phyloP scores from a whole-genome alignment of 2,888 invertebrate species.

The Melieria picta region DNA sequence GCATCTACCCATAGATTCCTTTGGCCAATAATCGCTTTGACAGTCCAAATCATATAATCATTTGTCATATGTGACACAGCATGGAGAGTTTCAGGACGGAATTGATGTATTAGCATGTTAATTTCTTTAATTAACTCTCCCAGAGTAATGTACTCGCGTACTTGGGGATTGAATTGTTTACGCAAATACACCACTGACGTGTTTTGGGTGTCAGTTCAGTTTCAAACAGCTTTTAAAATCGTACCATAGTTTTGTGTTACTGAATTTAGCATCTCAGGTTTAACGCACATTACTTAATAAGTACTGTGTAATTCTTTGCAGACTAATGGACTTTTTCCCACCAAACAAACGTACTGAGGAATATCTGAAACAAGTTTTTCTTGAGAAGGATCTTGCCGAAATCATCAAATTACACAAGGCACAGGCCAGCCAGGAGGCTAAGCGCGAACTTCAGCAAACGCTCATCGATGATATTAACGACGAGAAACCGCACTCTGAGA shows the following conservation, averaged over 20 bases:
- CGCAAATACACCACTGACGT: slow-evolving; percentile 51
- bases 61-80: too few relatives aligned
- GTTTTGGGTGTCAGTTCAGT: slow-evolving; percentile 56
- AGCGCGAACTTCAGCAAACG: slow-evolving; percentile 81
- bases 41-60: slow-evolving; percentile 1
- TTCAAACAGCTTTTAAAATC: slow-evolving; percentile 46
- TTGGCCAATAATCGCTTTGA: slow-evolving; percentile 36
- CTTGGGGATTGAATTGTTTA: slow-evolving; percentile 51
- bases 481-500: slow-evolving; percentile 85
- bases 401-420: slow-evolving; percentile 84
- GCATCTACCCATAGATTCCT: slow-evolving; percentile 33
- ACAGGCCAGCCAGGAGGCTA: slow-evolving; percentile 85
- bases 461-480: slow-evolving; percentile 88
- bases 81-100: slow-evolving; percentile 55
- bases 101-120: slow-evolving; percentile 46
- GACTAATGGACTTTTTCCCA: slow-evolving; percentile 93
- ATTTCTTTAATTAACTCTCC: slow-evolving; percentile 63
- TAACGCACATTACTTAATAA: not conserved
- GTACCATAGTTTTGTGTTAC: not conserved
- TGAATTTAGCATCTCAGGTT: not conserved
- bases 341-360: slow-evolving; percentile 93
- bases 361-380: slow-evolving; percentile 83
- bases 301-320: slow-evolving; percentile 57
- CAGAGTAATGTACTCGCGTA: slow-evolving; percentile 45
- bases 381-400: slow-evolving; percentile 81